Conservation (phyloP, 2,888 invertebrate genomes). For the Microctonus brassicae region DNA sequence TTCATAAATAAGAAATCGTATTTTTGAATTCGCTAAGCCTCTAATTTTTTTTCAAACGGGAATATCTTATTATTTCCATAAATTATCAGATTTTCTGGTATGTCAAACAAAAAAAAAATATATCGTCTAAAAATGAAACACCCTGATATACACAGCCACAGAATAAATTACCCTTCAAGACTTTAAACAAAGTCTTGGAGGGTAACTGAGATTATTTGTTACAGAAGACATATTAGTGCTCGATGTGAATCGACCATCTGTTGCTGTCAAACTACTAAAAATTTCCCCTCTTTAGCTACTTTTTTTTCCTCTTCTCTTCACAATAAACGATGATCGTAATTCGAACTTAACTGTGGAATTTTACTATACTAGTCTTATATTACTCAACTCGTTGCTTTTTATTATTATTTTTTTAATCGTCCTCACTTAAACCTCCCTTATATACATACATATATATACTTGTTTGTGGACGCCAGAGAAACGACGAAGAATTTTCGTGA, state of each 20-base stretch:
- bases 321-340: constrained; percentile 41
- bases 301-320: background rate
- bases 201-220: background rate
- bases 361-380: constrained; percentile 43
- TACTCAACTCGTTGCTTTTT: constrained; percentile 37
- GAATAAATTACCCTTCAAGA: constrained; percentile 22
- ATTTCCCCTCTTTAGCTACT: background rate
- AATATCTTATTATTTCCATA: too few relatives aligned
- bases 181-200: constrained; percentile 9
- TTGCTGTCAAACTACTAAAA: constrained; percentile 45
- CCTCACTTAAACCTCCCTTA: background rate
- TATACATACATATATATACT: background rate
- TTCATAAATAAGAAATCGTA: too few relatives aligned
- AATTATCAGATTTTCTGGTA: too few relatives aligned
- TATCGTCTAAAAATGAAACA: too few relatives aligned
- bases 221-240: constrained; percentile 19
- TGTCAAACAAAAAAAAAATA: too few relatives aligned
- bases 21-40: too few relatives aligned
- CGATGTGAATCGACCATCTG: constrained; percentile 47
- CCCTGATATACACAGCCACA: too few relatives aligned
- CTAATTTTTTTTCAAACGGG: too few relatives aligned
- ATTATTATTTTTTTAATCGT: constrained; percentile 19
- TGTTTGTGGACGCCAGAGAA: background rate
- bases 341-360: constrained; percentile 40
- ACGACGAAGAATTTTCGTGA: background rate